Evolutionary conservation across 2,797 vertebrate species (phyloP).

Genomic region (Alosa sapidissima): DNA sequence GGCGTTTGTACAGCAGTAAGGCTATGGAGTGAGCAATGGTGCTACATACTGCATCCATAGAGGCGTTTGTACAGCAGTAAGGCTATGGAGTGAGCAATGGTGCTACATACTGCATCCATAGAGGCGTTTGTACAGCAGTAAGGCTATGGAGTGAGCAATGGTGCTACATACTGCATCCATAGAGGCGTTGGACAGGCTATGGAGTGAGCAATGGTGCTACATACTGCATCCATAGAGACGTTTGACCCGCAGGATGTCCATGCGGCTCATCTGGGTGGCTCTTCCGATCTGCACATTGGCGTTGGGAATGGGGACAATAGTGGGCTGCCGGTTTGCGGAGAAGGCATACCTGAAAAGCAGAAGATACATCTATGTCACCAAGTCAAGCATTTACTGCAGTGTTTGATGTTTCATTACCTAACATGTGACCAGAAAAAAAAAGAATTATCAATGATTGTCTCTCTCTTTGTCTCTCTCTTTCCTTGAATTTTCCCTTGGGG

Average conservation of each 20-base stretch:
- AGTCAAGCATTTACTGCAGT: not conserved
- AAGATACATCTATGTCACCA: not conserved
- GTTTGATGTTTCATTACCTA: not conserved
- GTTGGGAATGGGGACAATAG: constrained; percentile 64
- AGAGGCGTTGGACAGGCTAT: no score
- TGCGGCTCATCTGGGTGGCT: constrained; percentile 60
- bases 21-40: not conserved
- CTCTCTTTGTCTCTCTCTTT: no score
- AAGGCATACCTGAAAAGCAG: constrained; percentile 62
- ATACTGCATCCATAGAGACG: constrained; percentile 57
- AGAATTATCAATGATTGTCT: no score
- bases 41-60: constrained; percentile 53
- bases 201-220: not conserved
- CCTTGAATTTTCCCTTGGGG: no score
- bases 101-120: no score
- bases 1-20: not conserved
- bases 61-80: constrained; percentile 60
- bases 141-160: no score
- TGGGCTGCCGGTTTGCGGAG: constrained; percentile 63
- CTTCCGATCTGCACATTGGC: constrained; percentile 59
- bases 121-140: no score
- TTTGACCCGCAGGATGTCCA: constrained; percentile 65
- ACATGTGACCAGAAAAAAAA: no score
- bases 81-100: no score
- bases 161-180: no score